Percentiles rank a stretch among this genome's conserved stretches.
Conservation (phyloP, 2,797 vertebrate genomes). For the Lophotriccus pileatus region DNA sequence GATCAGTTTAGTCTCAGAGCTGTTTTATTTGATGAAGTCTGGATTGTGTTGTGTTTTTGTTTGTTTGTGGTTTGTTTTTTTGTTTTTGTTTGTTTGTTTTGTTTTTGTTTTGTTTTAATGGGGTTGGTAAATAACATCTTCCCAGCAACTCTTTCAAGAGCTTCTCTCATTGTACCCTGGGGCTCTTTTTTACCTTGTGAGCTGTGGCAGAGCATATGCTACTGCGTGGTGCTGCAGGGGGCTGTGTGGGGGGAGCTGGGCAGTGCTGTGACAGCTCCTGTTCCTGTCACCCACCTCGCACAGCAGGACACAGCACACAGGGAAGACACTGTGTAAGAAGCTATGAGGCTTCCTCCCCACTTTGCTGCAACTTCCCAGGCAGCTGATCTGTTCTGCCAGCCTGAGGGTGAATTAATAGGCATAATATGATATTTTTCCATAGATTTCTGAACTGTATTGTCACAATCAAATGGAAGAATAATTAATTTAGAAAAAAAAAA, state of each 20-base stretch:
- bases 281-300: background rate
- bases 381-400: background rate
- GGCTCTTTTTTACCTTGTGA: background rate
- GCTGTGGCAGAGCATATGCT: background rate
- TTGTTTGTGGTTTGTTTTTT: background rate
- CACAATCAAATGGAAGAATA: background rate
- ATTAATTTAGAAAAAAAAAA: background rate
- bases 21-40: background rate
- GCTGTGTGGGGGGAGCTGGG: background rate
- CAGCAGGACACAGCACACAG: background rate
- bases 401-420: background rate
- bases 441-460: background rate
- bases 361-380: background rate
- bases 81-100: too few species aligned
- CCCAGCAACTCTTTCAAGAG: background rate
- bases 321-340: accelerated
- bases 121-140: background rate
- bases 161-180: background rate
- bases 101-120: background rate
- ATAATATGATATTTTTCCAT: background rate
- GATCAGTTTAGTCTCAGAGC: background rate
- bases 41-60: too few species aligned
- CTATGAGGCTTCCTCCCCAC: background rate
- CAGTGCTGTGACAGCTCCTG: background rate
- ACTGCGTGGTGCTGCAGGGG: background rate